Conservation (phyloP, 2,113 vertebrate genomes). For the Muscicapa adusta region DNA sequence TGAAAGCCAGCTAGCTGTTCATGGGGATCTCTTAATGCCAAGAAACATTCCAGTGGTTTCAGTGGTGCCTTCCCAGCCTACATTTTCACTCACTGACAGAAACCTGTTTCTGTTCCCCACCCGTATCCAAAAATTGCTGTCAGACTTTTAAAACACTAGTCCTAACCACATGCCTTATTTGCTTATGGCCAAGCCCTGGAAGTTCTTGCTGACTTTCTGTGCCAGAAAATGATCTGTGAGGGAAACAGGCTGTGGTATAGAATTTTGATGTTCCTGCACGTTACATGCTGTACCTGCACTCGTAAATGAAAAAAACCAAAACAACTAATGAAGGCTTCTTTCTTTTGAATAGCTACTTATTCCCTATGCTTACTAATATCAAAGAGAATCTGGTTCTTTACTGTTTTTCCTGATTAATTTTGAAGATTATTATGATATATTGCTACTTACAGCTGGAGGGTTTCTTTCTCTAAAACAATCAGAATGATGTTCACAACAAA, state of each 20-base stretch:
- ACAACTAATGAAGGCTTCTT: not conserved
- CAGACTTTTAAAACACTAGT: not conserved
- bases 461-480: not conserved
- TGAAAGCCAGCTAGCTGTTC: not conserved
- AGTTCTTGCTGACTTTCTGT: not conserved
- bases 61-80: not conserved
- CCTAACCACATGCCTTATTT: not conserved
- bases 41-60: not conserved
- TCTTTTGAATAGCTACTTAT: not conserved
- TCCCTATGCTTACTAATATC: not conserved
- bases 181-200: not conserved
- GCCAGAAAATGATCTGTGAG: not conserved
- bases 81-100: not conserved
- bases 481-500: not conserved
- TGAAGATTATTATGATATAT: not conserved
- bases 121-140: not conserved
- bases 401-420: not conserved
- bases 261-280: accelerated
- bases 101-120: not conserved
- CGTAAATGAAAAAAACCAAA: not conserved
- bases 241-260: not conserved
- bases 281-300: not conserved
- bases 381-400: not conserved
- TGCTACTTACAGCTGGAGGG: not conserved
- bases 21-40: not conserved